Evolutionary conservation across 2,888 invertebrate species (phyloP).

Genomic region (Mesopsocus fuscifrons): DNA sequence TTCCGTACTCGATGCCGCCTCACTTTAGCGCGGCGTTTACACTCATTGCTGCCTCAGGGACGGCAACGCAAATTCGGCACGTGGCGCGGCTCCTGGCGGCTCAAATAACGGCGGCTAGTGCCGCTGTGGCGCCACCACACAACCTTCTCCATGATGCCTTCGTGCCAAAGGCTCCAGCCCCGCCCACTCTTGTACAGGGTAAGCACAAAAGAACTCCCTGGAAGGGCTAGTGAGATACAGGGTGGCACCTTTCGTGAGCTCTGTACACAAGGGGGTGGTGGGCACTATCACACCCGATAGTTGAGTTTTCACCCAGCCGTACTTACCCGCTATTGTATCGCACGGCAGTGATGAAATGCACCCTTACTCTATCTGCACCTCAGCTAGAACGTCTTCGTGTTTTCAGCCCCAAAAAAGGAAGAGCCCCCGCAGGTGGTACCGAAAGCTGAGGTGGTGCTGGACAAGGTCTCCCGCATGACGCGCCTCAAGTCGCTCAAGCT

Average conservation of each 20-base stretch:
- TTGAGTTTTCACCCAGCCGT: too few species aligned
- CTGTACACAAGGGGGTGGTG: constrained; percentile 18
- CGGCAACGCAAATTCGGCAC: constrained; percentile 51
- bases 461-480: constrained; percentile 26
- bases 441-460: constrained; percentile 13
- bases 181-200: neutral
- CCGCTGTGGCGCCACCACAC: neutral
- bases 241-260: too few species aligned
- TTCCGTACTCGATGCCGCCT: constrained; percentile 68
- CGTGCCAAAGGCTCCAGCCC: neutral
- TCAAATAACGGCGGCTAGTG: constrained; percentile 29
- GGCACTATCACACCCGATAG: too few species aligned
- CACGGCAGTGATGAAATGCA: too few species aligned
- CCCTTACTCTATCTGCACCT: too few species aligned
- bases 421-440: constrained; percentile 13
- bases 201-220: too few species aligned
- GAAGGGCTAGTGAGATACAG: too few species aligned
- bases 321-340: too few species aligned
- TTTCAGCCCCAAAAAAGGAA: constrained; percentile 15
- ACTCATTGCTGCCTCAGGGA: constrained; percentile 75
- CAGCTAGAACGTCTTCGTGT: too few species aligned
- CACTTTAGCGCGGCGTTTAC: constrained; percentile 67
- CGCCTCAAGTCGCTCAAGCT: constrained; percentile 49
- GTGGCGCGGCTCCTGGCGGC: constrained; percentile 52
- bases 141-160: neutral